A percentile compares a stretch with the other conserved stretches of the same genome.
phyloP scores from a whole-genome alignment of 1,140 invertebrate genomes.

The Sminthurinus signatus region DNA sequence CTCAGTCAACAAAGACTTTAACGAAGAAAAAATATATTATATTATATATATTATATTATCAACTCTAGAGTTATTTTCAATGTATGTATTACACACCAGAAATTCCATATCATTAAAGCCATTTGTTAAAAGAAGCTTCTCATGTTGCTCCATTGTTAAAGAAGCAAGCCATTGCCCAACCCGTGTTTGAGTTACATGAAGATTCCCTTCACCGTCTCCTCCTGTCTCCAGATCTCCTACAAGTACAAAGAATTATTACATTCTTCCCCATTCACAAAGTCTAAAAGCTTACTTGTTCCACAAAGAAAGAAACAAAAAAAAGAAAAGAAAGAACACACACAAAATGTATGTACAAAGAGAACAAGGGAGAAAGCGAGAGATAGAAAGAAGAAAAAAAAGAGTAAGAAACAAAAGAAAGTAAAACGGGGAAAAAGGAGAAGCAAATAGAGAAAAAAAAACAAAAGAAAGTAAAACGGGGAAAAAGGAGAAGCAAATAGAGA shows the following conservation, averaged over 20 bases:
- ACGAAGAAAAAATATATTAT: no score
- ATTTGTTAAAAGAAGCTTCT: constrained; percentile 70
- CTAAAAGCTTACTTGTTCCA: neutral
- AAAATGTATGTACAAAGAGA: neutral
- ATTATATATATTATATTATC: no score
- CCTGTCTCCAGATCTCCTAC: constrained; percentile 7
- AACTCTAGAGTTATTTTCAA: no score
- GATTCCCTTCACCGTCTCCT: constrained; percentile 7
- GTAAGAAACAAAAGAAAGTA: no score
- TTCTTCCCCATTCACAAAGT: neutral
- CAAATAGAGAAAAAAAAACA: no score
- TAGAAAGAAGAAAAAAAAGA: no score
- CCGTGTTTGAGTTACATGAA: neutral
- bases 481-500: no score
- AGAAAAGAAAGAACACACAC: constrained; percentile 3
- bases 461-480: no score
- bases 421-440: no score
- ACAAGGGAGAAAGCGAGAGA: neutral
- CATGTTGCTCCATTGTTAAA: constrained; percentile 72
- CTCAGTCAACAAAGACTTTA: no score
- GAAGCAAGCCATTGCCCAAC: constrained; percentile 54
- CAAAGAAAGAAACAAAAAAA: no score
- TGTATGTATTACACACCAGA: constrained; percentile 3
- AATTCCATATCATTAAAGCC: constrained; percentile 71
- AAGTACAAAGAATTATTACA: constrained; percentile 6